A percentile compares a stretch with the other conserved stretches of the same genome.
Evolutionary conservation across 2,888 invertebrate species (phyloP).

Genomic region (Marronus borbonicus): DNA sequence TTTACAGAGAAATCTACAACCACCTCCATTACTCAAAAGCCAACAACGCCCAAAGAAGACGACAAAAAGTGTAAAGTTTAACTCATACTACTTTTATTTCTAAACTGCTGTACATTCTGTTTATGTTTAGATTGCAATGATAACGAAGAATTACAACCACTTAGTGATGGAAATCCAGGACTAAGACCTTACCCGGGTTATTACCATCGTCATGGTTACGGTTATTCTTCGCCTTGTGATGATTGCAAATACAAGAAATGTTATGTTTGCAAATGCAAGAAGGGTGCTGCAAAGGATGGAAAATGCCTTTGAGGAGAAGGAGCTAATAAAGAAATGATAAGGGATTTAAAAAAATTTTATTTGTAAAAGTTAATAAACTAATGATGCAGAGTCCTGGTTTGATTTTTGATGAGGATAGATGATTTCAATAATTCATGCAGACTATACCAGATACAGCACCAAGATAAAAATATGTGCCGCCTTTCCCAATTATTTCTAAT

Average conservation of each 20-base stretch:
- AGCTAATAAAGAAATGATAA: neutral
- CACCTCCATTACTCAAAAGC: neutral
- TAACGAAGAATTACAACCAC: slow-evolving; percentile 13
- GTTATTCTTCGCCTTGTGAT: slow-evolving; percentile 10
- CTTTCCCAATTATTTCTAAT: too few species aligned
- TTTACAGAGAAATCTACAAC: slow-evolving; percentile 10
- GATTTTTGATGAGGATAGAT: too few species aligned
- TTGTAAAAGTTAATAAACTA: too few species aligned
- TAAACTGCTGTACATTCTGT: neutral
- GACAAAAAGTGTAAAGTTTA: slow-evolving; percentile 1
- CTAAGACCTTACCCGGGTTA: slow-evolving; percentile 5
- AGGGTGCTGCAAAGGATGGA: neutral
- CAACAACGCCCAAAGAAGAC: neutral
- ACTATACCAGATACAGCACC: too few species aligned
- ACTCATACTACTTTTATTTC: neutral
- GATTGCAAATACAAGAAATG: slow-evolving; percentile 18
- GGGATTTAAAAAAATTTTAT: too few species aligned
- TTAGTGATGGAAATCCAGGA: neutral
- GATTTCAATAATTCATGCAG: too few species aligned
- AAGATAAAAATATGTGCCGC: too few species aligned
- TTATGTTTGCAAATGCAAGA: slow-evolving; percentile 6
- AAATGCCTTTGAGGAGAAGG: neutral
- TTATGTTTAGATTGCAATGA: neutral
- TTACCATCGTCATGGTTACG: neutral
- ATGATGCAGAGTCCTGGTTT: too few species aligned